These are phyloP conservation scores for Malacosoma neustria DNA, from an alignment of 2,888 invertebrate species.

Conservation along the genomic window DNA sequence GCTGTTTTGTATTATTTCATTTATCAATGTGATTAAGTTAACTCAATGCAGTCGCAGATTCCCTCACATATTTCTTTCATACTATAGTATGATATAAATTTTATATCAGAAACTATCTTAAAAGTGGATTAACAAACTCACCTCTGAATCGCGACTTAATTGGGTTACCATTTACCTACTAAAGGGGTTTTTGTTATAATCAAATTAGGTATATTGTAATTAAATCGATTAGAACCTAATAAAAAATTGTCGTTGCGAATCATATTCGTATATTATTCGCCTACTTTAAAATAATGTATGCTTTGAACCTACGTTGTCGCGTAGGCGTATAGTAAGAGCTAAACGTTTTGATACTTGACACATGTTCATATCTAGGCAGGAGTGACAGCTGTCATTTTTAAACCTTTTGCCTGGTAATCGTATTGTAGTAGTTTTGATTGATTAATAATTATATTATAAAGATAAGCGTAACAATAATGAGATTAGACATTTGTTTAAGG, in stretches of 20 bases:
- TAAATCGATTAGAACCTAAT: conserved; percentile 63
- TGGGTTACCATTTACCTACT: too few species aligned
- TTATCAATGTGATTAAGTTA: too few species aligned
- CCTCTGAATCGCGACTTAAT: too few species aligned
- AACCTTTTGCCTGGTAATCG: conserved; percentile 8
- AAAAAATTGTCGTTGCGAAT: conserved; percentile 65
- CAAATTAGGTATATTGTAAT: too few species aligned
- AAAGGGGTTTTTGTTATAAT: too few species aligned
- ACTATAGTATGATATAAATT: too few species aligned
- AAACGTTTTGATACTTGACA: conserved; percentile 42
- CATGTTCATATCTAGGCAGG: conserved; percentile 16
- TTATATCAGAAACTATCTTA: too few species aligned
- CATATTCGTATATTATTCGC: conserved; percentile 53
- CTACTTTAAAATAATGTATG: conserved; percentile 68
- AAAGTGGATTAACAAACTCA: too few species aligned
- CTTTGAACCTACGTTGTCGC: conserved; percentile 52
- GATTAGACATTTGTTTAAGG: too few species aligned
- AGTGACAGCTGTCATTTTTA: conserved; percentile 14
- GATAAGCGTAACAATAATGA: background rate
- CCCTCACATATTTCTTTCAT: too few species aligned
- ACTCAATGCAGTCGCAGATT: too few species aligned
- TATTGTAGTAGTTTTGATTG: conserved; percentile 6
- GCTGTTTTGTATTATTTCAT: too few species aligned
- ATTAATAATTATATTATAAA: background rate
- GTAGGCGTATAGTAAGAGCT: conserved; percentile 44